phyloP scores from a whole-genome alignment of 2,113 vertebrate species.

The Panurus biarmicus region DNA sequence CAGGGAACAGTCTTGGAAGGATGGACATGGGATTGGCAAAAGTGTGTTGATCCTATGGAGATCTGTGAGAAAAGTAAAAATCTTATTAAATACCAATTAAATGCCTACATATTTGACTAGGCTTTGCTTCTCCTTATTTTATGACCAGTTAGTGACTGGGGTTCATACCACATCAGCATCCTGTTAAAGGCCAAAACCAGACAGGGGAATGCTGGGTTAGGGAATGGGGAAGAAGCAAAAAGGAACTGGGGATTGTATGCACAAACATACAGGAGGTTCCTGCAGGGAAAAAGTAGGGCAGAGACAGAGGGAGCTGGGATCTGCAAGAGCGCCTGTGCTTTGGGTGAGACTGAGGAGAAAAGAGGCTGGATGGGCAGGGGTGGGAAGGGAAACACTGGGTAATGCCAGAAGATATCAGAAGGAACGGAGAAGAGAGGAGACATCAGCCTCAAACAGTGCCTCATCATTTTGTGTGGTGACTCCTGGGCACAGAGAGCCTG shows the following conservation, averaged over 20 bases:
- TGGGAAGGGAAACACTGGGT: background rate
- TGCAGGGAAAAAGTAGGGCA: background rate
- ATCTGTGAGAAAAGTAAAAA: background rate
- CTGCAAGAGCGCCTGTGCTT: background rate
- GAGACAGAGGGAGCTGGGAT: background rate
- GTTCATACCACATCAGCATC: background rate
- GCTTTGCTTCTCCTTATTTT: background rate
- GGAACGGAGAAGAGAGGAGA: background rate
- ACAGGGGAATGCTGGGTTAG: rapidly evolving
- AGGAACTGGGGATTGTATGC: background rate
- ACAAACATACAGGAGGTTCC: background rate
- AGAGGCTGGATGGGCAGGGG: background rate
- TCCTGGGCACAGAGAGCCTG: background rate
- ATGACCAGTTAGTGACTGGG: background rate
- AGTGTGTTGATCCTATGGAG: background rate
- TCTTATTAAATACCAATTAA: background rate
- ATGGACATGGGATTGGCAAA: background rate
- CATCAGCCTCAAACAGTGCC: background rate
- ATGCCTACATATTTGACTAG: background rate
- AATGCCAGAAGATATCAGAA: background rate
- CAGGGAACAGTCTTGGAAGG: background rate
- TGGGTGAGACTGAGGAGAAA: background rate
- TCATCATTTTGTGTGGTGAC: background rate
- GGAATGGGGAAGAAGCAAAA: background rate
- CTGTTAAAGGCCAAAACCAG: background rate